These are phyloP conservation scores for Ursus arctos DNA, from an alignment of 2,113 vertebrate species.

Conservation along the genomic window DNA sequence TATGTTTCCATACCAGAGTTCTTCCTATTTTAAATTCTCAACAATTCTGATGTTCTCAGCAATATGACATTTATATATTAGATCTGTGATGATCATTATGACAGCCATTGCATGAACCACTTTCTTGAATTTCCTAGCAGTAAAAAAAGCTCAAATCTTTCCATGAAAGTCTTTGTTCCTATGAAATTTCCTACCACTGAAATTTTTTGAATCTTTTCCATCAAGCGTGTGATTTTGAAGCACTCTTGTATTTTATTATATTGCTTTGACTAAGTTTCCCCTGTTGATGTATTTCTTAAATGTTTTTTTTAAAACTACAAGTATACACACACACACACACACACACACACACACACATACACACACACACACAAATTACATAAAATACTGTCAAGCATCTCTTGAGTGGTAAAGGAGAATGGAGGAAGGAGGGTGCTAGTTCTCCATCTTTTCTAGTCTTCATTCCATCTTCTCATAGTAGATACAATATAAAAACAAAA, in stretches of 20 bases:
- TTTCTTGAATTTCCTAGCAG: conserved; percentile 14
- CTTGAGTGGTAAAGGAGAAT: neutral
- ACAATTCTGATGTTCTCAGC: conserved; percentile 17
- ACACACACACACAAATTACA: neutral
- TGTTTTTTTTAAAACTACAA: neutral
- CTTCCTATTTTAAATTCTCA: conserved; percentile 28
- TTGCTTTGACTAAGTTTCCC: neutral
- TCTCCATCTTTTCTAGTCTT: neutral
- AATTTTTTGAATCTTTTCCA: neutral
- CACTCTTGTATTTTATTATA: neutral
- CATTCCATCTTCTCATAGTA: neutral
- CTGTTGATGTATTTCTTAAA: conserved; percentile 28
- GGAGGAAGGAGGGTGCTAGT: neutral
- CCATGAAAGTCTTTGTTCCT: neutral
- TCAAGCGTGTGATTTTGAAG: neutral
- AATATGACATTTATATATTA: conserved; percentile 20
- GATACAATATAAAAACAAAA: neutral
- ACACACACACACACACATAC: neutral
- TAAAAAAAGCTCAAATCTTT: neutral
- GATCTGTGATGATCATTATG: neutral
- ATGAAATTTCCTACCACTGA: conserved; percentile 27
- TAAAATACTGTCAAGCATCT: neutral
- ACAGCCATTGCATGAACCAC: neutral
- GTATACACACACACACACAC: neutral
- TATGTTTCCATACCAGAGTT: neutral